Percentiles rank a stretch among this genome's conserved stretches.
Evolutionary conservation across 1,140 invertebrate species (phyloP).

Genomic region (Drusus annulatus): DNA sequence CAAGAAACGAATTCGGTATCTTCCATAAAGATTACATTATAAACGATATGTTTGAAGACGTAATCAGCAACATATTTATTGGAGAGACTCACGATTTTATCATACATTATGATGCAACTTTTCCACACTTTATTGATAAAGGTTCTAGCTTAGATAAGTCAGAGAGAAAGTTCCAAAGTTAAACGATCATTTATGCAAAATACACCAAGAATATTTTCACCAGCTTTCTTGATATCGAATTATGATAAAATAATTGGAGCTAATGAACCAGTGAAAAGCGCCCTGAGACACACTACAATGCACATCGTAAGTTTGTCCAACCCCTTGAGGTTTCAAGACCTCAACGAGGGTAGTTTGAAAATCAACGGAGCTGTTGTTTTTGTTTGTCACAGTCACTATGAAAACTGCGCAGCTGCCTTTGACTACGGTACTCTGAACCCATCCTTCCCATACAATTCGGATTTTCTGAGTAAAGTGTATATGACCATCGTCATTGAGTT

Average conservation of each 20-base stretch:
- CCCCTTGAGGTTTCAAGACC: background rate
- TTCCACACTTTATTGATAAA: background rate
- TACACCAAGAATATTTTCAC: background rate
- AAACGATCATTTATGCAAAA: background rate
- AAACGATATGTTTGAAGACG: background rate
- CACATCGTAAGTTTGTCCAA: slow-evolving; percentile 4
- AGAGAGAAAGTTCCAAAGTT: background rate
- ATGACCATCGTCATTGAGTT: background rate
- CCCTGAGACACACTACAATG: background rate
- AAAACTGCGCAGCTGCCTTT: background rate
- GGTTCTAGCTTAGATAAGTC: background rate
- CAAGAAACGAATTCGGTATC: too few species aligned
- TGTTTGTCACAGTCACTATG: background rate
- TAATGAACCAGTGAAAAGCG: background rate
- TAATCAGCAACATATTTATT: slow-evolving; percentile 5
- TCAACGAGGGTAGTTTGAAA: background rate
- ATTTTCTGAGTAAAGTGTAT: background rate
- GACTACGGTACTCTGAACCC: background rate
- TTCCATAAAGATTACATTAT: background rate
- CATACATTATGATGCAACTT: background rate
- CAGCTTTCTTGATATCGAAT: background rate
- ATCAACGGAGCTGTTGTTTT: background rate
- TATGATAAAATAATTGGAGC: background rate
- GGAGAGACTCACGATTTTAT: background rate
- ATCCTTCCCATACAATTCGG: background rate